Evolutionary conservation across 2,888 invertebrate genomes (phyloP), one percentile per base, ranked within the genome.

Genomic region (Schrankia costaestrigalis): DNA sequence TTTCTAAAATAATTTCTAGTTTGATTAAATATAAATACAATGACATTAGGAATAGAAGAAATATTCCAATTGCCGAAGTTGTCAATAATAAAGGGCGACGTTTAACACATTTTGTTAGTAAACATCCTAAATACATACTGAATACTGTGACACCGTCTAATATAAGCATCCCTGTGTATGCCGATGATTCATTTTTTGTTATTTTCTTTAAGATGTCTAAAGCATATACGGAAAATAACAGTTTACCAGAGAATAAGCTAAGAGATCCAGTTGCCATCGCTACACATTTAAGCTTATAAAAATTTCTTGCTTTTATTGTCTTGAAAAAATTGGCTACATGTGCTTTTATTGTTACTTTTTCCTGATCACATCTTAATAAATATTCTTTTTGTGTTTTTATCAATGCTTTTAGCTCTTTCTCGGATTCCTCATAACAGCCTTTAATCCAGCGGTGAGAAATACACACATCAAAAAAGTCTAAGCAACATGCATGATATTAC

Each of bases 211-310:
- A 58, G 10, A 69, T 52, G 23, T 63, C 58, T 18, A 69, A 36
- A 8, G 58, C 56, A 35, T 56, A 56, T 42, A 56, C 56, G 15
- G 63, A 67, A 31, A 63, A 71, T 3, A 71, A 67, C 28, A 71
- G 46, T 47, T 73, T 76, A 0, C 75, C 77, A 1, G 75, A 71
- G 32, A 75, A 71, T 28, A 70, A 59, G 28, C 72, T 73, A 28
- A 72, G 54, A 0, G 59, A 63, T 46, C 68, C 60, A 0, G 65
- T 60, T 2, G 68, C 46, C 26, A 66, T 28, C 0, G 64, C 64
- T n/a, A 72, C 35, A 10, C 63, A 45, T 13, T 72, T 32, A n/a
- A 77, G 73, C 31, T 63, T 62, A 23, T 72, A 71, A 39, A 76
- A 75, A 0, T 64, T 62, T n/a, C 53, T 58, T 28, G 55, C 42